These are phyloP conservation scores for Eilema depressum DNA, from an alignment of 2,888 invertebrate species.

Conservation along the genomic window DNA sequence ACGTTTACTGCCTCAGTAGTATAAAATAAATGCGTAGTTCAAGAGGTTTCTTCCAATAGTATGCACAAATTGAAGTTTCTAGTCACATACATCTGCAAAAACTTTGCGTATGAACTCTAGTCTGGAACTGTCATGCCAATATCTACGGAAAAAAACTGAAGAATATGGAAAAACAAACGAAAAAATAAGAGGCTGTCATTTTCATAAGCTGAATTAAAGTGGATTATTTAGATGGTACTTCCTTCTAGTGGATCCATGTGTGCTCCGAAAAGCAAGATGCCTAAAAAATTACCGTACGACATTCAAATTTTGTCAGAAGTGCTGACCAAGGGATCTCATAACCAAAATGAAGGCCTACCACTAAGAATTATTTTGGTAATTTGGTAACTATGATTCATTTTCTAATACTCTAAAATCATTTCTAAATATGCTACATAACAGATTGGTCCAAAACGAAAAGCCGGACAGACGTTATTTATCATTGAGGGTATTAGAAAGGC, in stretches of 20 bases:
- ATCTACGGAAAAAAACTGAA: no score
- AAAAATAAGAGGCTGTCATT: background rate
- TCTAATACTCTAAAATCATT: background rate
- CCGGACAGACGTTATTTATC: slow-evolving; percentile 43
- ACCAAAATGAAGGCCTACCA: background rate
- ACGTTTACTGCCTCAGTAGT: no score
- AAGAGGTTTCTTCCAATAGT: no score
- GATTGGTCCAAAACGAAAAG: slow-evolving; percentile 43
- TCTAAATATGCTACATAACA: slow-evolving; percentile 16
- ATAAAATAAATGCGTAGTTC: no score
- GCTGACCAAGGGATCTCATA: background rate
- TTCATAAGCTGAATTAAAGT: no score
- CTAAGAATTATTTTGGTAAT: background rate
- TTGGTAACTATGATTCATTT: background rate
- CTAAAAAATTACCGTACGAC: background rate
- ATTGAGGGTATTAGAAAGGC: slow-evolving; percentile 78
- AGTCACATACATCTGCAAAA: no score
- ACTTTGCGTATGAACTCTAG: background rate
- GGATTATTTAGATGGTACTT: no score
- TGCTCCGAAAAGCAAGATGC: background rate
- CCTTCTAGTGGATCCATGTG: background rate
- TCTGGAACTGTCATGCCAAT: background rate
- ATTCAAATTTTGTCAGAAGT: background rate
- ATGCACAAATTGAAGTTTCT: no score
- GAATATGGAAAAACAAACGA: background rate